Base-by-base conservation (phyloP, 2,113 vertebrate genomes). In the Chrysochloris asiatica region DNA sequence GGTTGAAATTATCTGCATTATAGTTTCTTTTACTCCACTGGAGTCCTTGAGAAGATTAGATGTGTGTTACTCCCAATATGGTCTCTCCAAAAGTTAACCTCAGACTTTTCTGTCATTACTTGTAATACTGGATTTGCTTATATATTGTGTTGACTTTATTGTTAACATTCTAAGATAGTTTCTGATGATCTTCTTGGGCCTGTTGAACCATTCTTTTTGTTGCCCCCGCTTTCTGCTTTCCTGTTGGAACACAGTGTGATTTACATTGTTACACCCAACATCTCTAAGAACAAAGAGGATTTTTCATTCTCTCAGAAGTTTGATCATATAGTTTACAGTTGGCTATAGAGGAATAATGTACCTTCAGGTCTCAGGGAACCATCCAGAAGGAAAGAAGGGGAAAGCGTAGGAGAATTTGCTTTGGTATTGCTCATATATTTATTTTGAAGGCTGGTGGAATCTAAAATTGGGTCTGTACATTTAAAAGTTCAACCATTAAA, bases 391-490 rank as follows among this genome's bases (percentile, higher is more conserved):
- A 92, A 83, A 65, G 90, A 80, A 89, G 54, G 9, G 21, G 84
- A 90, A 72, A 65, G 83, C 8, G 4, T 80, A 89, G 78, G 88
- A 67, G 8, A 83, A 76, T 97, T 97, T 94, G 85, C 90, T 88
- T 84, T 92, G 78, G 67, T 85, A 47, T 95, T 92, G 43, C 94
- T 97, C 92, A 76, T 43, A 8, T 96, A 67, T 92, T 97, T 97
- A 77, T 95, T 90, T 94, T 95, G 79, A 94, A 95, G 56, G 19
- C 89, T 75, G 67, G 52, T 79, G 73, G 93, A 95, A 95, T 91
- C 79, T 96, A 93, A 96, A 94, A 96, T 26, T 71, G 93, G 11
- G 52, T 84, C 94, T 95, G 61, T 85, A 96, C 96, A 88, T 83
- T 54, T 77, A 97, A 75, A 77, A 83, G 45, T 71, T 95, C 86